A percentile compares a stretch with the other conserved stretches of the same genome.
These are phyloP conservation scores for Trissolcus japonicus DNA, from an alignment of 2,888 invertebrate species.

Conservation along the genomic window DNA sequence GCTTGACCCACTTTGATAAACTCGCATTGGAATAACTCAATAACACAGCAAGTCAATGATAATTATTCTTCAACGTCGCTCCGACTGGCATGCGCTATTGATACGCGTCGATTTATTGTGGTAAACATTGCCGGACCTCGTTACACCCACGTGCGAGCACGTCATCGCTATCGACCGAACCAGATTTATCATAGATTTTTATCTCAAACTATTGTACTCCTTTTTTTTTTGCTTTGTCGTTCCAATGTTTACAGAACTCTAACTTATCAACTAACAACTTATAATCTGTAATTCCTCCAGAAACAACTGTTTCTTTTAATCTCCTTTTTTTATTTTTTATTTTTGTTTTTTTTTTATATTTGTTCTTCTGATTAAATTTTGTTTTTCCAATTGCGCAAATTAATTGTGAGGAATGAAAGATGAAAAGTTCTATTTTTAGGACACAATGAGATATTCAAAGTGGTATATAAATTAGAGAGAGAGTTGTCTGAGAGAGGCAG, in stretches of 20 bases:
- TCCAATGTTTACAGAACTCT: background rate
- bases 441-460: slow-evolving; percentile 4
- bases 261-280: background rate
- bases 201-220: slow-evolving; percentile 6
- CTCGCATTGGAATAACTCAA: slow-evolving; percentile 75
- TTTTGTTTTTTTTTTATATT: too few species aligned
- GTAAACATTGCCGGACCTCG: slow-evolving; percentile 55
- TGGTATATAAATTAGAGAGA: slow-evolving; percentile 13
- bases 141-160: slow-evolving; percentile 51
- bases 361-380: too few species aligned
- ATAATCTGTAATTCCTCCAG: too few species aligned
- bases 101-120: slow-evolving; percentile 54
- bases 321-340: too few species aligned
- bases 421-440: slow-evolving; percentile 6
- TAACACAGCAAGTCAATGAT: slow-evolving; percentile 67
- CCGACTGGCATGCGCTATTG: slow-evolving; percentile 51
- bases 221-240: background rate
- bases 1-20: slow-evolving; percentile 77
- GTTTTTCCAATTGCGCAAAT: too few species aligned
- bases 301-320: too few species aligned
- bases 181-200: slow-evolving; percentile 30
- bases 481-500: slow-evolving; percentile 2
- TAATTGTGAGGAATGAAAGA: too few species aligned
- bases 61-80: slow-evolving; percentile 70
- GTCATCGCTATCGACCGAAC: slow-evolving; percentile 26